Evolutionary conservation across 2,797 vertebrate genomes (phyloP), one percentile per base, ranked within the genome.

Genomic region (Rhabdomys pumilio): DNA sequence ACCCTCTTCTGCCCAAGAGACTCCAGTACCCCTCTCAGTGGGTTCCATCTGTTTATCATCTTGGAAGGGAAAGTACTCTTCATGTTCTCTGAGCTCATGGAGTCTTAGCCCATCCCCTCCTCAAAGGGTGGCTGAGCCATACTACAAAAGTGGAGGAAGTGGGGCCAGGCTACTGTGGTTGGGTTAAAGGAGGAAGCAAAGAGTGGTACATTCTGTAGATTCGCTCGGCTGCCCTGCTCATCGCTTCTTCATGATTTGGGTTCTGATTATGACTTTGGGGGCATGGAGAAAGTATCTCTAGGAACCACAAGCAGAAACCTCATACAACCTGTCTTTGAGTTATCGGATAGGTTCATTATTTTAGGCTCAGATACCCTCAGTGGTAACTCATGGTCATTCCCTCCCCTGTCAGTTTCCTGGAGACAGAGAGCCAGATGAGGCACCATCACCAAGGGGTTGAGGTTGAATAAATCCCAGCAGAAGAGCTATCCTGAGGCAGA

Each of bases 231-330:
- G 31, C 38, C 72, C 24, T 75, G 29, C n/a, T 20, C 6, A 5
- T 41, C 5, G 88, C 59, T 50, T 69, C 79, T 79, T 89, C 55
- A 89, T 87, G 85, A 90, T 41, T 55, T 38, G 89, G 77, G 24
- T 73, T 26, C 12, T 26, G 57, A 24, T 67, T 47, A 10, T 85
- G 57, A 53, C 67, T 59, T 91, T 20, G 57, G 65, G 44, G 82
- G 53, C 73, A 13, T 19, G 29, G 55, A 89, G 81, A 82, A 19
- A 19, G 9, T 34, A 26, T 47, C 50, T 90, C 57, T 11, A 14
- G 79, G 92, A 89, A 38, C 82, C 85, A 26, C 1, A 20, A 34
- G 69, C 41, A 77, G 38, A 59, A 61, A 38, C 24, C 67, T 38
- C 9, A 31, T 67, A 65, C 86, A 29, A 79, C 38, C 53, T 86